Percentiles rank a stretch among this genome's conserved stretches.
Evolutionary conservation across 2,113 vertebrate species (phyloP).

Genomic region (Taurulus bubalis): DNA sequence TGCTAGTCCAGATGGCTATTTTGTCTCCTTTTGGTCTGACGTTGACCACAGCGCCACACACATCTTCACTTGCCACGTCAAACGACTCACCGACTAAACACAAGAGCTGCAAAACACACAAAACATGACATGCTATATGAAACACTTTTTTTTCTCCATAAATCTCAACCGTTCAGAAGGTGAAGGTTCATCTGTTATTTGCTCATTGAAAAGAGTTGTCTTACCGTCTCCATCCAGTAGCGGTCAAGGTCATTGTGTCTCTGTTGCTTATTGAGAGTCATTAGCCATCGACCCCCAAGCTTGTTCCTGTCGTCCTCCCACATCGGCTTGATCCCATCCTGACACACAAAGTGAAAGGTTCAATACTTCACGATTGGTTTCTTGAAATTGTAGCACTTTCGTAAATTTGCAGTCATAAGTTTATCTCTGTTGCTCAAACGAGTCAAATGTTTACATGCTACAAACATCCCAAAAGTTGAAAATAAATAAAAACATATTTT

Average conservation of each 20-base stretch:
- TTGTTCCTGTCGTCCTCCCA: constrained; percentile 89
- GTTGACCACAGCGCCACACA: constrained; percentile 88
- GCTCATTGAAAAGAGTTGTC: neutral
- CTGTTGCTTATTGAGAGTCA: constrained; percentile 87
- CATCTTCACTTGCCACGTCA: constrained; percentile 86
- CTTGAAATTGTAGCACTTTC: neutral
- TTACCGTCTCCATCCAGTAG: constrained; percentile 88
- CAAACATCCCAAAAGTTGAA: neutral
- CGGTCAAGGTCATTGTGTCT: constrained; percentile 87
- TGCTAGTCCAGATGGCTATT: constrained; percentile 88
- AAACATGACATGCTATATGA: neutral
- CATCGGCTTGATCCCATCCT: constrained; percentile 89
- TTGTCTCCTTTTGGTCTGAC: constrained; percentile 88
- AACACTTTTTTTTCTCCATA: neutral
- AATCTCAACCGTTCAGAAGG: neutral
- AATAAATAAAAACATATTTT: too few relatives aligned
- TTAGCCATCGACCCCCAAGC: constrained; percentile 86
- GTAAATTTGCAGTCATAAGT: neutral
- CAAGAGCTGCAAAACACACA: constrained; percentile 79
- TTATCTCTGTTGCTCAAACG: neutral
- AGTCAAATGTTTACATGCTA: neutral
- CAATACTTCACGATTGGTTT: neutral
- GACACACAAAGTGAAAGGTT: constrained; percentile 21
- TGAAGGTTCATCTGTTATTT: neutral
- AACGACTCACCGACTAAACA: constrained; percentile 89